Conservation (phyloP, 37 sponge, comb jelly and placozoan species). For the Beroe forskalii region DNA sequence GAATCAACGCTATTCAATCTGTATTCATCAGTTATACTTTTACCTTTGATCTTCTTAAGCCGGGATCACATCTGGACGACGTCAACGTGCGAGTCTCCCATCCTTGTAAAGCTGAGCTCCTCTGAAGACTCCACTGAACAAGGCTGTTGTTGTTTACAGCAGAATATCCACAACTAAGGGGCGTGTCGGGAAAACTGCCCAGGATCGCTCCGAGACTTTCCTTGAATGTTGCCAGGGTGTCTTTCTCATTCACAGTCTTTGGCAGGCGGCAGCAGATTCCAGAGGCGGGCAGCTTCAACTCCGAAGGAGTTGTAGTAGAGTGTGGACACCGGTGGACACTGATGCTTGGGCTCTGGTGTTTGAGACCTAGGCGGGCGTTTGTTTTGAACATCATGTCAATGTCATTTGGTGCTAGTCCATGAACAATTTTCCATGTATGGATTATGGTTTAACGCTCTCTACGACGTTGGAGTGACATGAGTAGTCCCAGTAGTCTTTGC, state of each 20-base stretch:
- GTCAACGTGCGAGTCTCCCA: too few species aligned
- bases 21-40: too few species aligned
- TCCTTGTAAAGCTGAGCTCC: not conserved
- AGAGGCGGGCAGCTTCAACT: not conserved
- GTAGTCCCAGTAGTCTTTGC: not conserved
- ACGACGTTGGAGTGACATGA: not conserved
- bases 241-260: not conserved
- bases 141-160: too few species aligned
- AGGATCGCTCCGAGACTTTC: not conserved
- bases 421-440: not conserved
- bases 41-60: too few species aligned
- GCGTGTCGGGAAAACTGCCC: not conserved
- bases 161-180: not conserved
- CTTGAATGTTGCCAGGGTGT: not conserved
- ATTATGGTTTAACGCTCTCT: not conserved
- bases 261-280: not conserved
- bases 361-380: not conserved
- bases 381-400: slow-evolving; percentile 20
- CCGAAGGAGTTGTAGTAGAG: not conserved
- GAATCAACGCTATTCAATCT: too few species aligned
- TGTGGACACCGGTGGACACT: not conserved
- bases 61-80: not conserved
- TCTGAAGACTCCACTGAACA: not conserved
- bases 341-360: not conserved
- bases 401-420: not conserved